These are phyloP conservation scores for Drosophila dunni DNA, from an alignment of 1,140 invertebrate species.

Conservation along the genomic window DNA sequence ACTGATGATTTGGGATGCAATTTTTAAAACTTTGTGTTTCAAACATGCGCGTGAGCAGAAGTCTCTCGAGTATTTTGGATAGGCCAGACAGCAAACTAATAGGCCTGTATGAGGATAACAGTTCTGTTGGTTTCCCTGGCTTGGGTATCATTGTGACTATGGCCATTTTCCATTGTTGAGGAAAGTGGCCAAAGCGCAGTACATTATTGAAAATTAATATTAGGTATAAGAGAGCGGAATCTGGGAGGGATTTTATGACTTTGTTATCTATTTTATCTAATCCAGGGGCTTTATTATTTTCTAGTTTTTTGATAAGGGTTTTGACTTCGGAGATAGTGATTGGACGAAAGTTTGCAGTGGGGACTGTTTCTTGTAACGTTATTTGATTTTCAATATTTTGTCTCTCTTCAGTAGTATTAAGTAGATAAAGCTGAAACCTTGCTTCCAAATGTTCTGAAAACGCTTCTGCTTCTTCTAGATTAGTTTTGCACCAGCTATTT, in stretches of 20 bases:
- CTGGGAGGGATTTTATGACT: slow-evolving; percentile 7
- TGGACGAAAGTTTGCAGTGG: not conserved
- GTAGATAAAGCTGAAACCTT: too few species aligned
- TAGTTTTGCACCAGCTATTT: too few species aligned
- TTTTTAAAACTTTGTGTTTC: not conserved
- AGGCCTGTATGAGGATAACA: slow-evolving; percentile 9
- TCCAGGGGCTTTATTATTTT: slow-evolving; percentile 4
- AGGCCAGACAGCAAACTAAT: slow-evolving; percentile 10
- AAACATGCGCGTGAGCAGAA: slow-evolving; percentile 1
- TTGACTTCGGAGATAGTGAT: not conserved
- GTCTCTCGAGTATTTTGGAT: slow-evolving; percentile 2
- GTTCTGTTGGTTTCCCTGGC: slow-evolving; percentile 9
- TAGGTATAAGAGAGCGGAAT: slow-evolving; percentile 4
- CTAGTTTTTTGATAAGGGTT: not conserved
- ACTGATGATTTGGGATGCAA: slow-evolving; percentile 15
- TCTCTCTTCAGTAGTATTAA: not conserved
- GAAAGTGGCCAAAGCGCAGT: not conserved
- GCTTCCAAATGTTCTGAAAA: too few species aligned
- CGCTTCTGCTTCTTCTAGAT: too few species aligned
- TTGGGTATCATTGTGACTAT: slow-evolving; percentile 12
- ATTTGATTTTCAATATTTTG: not conserved
- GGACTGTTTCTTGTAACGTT: not conserved
- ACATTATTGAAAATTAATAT: not conserved
- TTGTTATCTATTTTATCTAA: not conserved
- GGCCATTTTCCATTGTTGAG: slow-evolving; percentile 14